Evolutionary conservation across 2,888 invertebrate genomes (phyloP).

Genomic region (Drosophila prostipennis): DNA sequence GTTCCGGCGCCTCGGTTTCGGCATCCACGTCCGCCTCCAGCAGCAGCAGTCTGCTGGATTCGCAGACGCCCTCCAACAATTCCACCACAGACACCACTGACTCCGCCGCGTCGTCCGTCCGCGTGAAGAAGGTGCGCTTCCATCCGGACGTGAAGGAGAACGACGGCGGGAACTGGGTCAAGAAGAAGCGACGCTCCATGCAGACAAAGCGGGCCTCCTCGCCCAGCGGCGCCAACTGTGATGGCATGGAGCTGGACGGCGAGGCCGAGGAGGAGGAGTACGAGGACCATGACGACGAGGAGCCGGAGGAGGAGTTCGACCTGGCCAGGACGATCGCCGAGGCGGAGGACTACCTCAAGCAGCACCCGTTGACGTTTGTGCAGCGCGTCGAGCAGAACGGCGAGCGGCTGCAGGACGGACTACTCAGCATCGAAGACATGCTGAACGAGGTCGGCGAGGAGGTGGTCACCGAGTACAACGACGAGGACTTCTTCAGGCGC

Average conservation of each 20-base stretch:
- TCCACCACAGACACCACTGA: conserved; percentile 51
- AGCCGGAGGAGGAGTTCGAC: conserved; percentile 73
- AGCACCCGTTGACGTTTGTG: conserved; percentile 78
- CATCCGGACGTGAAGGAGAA: conserved; percentile 78
- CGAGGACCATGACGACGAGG: conserved; percentile 38
- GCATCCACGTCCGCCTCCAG: conserved; percentile 35
- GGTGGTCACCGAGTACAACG: conserved; percentile 37
- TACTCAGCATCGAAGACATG: conserved; percentile 62
- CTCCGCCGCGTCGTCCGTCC: conserved; percentile 28
- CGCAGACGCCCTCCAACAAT: conserved; percentile 33
- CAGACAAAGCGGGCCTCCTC: conserved; percentile 21
- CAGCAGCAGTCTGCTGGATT: conserved; percentile 27
- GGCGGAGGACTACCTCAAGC: conserved; percentile 74
- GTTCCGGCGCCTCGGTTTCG: conserved; percentile 25
- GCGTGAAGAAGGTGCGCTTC: conserved; percentile 73
- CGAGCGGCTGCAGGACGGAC: conserved; percentile 55
- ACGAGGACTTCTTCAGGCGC: conserved; percentile 68
- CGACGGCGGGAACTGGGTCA: conserved; percentile 74
- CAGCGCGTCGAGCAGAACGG: conserved; percentile 65
- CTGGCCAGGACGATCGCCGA: conserved; percentile 73
- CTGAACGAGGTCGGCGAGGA: conserved; percentile 42
- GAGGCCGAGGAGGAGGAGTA: conserved; percentile 39
- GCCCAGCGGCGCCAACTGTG: conserved; percentile 43
- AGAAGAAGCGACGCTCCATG: conserved; percentile 59
- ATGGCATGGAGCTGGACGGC: conserved; percentile 65